A percentile compares a stretch with the other conserved stretches of the same genome.
Conservation (phyloP, 2,888 invertebrate species). For the Helobdella robusta region DNA sequence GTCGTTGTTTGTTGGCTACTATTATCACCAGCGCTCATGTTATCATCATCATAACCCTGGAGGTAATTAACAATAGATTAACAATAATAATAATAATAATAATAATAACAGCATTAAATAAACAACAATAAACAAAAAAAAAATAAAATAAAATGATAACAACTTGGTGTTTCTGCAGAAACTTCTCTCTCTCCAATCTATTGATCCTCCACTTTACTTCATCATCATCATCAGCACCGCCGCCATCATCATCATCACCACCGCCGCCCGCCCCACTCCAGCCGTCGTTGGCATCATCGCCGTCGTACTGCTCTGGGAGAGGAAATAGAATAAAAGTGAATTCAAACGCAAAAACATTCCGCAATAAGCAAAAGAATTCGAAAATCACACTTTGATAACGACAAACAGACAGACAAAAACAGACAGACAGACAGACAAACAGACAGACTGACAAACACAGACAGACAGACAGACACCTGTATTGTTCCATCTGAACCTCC, state of each 20-base stretch:
- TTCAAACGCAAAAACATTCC: neutral
- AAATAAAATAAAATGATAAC: neutral
- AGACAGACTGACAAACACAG: neutral
- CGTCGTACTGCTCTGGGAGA: neutral
- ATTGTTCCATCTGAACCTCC: conserved; percentile 78
- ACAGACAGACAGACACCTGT: conserved; percentile 46
- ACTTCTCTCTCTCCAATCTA: conserved; percentile 36
- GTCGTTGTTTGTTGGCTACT: neutral
- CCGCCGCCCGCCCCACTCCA: conserved; percentile 39
- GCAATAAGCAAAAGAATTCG: neutral
- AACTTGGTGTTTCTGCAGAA: conserved; percentile 33
- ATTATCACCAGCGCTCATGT: neutral
- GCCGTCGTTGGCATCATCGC: conserved; percentile 1
- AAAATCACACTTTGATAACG: neutral
- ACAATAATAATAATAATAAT: conserved; percentile 4
- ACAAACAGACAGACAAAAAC: too few relatives aligned
- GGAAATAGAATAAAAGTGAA: neutral
- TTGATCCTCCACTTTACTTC: conserved; percentile 38
- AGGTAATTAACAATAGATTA: neutral
- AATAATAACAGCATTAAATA: neutral
- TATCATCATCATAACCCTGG: neutral
- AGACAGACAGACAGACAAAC: too few relatives aligned
- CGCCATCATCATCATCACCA: conserved; percentile 29
- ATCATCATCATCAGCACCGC: conserved; percentile 37
- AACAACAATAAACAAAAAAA: neutral